A percentile compares a stretch with the other conserved stretches of the same genome.
Conservation (phyloP, 2,888 invertebrate genomes). For the Orchesellides sinensis region DNA sequence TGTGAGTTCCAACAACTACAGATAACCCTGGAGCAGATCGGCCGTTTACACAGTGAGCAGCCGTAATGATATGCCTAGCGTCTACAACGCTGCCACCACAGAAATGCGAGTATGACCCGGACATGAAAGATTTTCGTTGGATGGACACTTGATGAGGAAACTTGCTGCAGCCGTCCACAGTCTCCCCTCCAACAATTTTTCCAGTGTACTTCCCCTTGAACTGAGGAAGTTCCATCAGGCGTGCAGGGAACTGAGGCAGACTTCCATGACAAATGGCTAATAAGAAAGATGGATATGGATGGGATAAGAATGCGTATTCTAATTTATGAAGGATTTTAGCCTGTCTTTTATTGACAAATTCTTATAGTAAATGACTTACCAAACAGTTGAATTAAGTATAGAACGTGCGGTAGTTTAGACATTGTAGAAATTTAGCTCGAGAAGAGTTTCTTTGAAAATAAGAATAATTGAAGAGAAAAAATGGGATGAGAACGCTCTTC, state of each 20-base stretch:
- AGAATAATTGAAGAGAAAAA: too few relatives aligned
- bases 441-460: neutral
- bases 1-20: constrained; percentile 39
- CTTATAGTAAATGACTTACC: too few relatives aligned
- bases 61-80: constrained; percentile 21
- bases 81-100: constrained; percentile 55
- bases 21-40: constrained; percentile 26
- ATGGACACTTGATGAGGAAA: constrained; percentile 63
- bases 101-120: constrained; percentile 48
- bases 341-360: too few relatives aligned
- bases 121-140: constrained; percentile 41
- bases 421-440: neutral
- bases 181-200: constrained; percentile 62
- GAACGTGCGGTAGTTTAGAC: neutral
- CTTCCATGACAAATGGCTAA: constrained; percentile 28
- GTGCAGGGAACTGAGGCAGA: constrained; percentile 47
- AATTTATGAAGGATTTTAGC: too few relatives aligned
- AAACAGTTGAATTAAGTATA: constrained; percentile 18
- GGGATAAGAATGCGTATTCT: too few relatives aligned
- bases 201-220: constrained; percentile 31
- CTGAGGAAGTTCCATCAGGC: constrained; percentile 28
- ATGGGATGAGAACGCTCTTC: neutral
- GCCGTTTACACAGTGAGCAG: constrained; percentile 50
- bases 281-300: constrained; percentile 2
- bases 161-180: constrained; percentile 5